Evolutionary conservation across 2,797 vertebrate species (phyloP), one percentile per base, ranked within the genome.

Genomic region (Miopithecus talapoin): DNA sequence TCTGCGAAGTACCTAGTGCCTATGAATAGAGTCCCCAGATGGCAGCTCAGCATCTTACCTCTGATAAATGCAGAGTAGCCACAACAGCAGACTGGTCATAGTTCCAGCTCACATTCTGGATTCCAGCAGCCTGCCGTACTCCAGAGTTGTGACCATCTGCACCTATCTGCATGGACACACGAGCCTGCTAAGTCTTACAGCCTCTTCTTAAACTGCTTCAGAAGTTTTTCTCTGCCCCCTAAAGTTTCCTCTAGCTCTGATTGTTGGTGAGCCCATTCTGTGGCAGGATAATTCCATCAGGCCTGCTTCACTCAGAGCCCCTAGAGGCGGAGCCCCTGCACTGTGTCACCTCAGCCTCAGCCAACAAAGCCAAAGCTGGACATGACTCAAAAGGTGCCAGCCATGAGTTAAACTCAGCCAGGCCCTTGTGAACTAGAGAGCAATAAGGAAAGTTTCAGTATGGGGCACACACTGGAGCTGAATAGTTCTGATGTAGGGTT

Each of bases 31-130:
- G 53, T 76, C 64, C 57, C 84, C 41, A 11, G 9, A 41, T 2
- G 26, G 26, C 26, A 9, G 50, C 79, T 78, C 39, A 92, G 80
- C 81, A 76, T 84, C 97, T 98, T 95, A 99, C 99, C 99, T 99
- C 99, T 16, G 99, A 99, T 93, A 99, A 98, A 97, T 99, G 99
- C 95, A 99, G 99, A 97, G 99, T 99, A 93, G 99, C 99, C 76
- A 99, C 99, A 64, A 99, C 99, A 94, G 99, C 99, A 21, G 99
- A 99, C 95, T 99, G 99, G 97, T 99, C 99, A 10, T 99, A 99
- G 90, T 98, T 99, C 99, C 99, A 99, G 98, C 99, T 99, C 24
- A 99, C 98, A 6, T 98, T 99, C 41, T 98, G 99, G 97, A 99
- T 99, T 75, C 99, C 99, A 4, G 99, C 98, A 92, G 99, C 98